Conservation (phyloP, 2,888 invertebrate species). For the Eurytoma adleriae region DNA sequence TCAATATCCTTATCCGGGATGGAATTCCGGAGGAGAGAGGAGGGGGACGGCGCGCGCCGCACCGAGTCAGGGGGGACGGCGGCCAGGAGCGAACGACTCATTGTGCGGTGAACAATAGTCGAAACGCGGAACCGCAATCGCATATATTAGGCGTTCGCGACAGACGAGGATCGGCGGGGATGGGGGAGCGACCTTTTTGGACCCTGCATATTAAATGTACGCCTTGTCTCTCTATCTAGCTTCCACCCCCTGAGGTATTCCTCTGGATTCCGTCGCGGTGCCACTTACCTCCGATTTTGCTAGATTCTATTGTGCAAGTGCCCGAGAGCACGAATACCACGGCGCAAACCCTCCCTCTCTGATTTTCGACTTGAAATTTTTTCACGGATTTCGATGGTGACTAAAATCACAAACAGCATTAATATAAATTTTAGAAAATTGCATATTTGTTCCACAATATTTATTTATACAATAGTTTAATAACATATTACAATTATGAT, state of each 20-base stretch:
- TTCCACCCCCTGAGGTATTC: slow-evolving; percentile 1
- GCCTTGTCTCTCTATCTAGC: slow-evolving; percentile 49
- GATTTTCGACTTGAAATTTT: too few species aligned
- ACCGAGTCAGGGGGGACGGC: slow-evolving; percentile 12
- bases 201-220: slow-evolving; percentile 68
- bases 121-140: slow-evolving; percentile 65
- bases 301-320: slow-evolving; percentile 63
- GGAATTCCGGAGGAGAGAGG: slow-evolving; percentile 26
- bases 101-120: slow-evolving; percentile 66
- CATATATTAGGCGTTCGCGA: slow-evolving; percentile 67
- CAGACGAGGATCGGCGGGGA: slow-evolving; percentile 46
- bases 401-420: too few species aligned
- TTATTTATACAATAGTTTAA: too few species aligned
- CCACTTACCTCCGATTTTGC: slow-evolving; percentile 68
- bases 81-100: slow-evolving; percentile 60
- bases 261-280: slow-evolving; percentile 60
- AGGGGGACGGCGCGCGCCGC: not conserved
- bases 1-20: slow-evolving; percentile 54
- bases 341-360: too few species aligned
- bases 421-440: too few species aligned
- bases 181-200: slow-evolving; percentile 57
- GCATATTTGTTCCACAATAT: too few species aligned
- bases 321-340: not conserved
- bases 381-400: too few species aligned
- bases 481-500: too few species aligned